phyloP scores from a whole-genome alignment of 92 coral and sea anemone genomes.

The Palythoa grandiflora region DNA sequence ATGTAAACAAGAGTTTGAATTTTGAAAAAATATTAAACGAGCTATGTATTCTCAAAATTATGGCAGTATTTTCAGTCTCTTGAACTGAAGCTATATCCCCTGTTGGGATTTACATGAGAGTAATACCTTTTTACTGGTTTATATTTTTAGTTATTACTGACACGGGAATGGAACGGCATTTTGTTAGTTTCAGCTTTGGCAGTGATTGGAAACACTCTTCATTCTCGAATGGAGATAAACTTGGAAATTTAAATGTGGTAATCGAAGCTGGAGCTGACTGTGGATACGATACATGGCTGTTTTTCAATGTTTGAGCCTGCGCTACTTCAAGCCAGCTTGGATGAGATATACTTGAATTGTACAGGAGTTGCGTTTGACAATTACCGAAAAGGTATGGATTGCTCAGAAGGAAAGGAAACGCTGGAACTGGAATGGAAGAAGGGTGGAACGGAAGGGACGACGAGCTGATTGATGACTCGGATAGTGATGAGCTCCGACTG shows the following conservation, averaged over 20 bases:
- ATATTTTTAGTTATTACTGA: slow-evolving; percentile 20
- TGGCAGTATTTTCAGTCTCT: background rate
- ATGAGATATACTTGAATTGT: background rate
- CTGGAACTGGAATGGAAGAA: background rate
- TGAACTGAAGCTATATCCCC: background rate
- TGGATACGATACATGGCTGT: background rate
- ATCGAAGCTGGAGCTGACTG: slow-evolving; percentile 20
- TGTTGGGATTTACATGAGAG: background rate
- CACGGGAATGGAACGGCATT: slow-evolving; percentile 19
- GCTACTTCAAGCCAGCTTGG: slow-evolving; percentile 34
- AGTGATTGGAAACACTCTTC: background rate
- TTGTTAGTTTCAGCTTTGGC: background rate
- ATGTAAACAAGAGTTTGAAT: too few relatives aligned
- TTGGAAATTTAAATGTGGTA: background rate
- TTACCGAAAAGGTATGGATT: background rate
- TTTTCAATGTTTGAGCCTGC: slow-evolving; percentile 2
- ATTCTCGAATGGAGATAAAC: background rate
- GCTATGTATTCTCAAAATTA: background rate
- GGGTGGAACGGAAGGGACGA: background rate
- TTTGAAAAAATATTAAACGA: too few relatives aligned
- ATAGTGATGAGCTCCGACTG: background rate
- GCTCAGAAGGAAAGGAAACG: background rate
- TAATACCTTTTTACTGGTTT: background rate
- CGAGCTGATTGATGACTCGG: background rate
- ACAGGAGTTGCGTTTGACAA: background rate